Percentiles rank a stretch among this genome's conserved stretches.
These are phyloP conservation scores for Aselliscus stoliczkanus DNA, from an alignment of 2,797 vertebrate species.

Conservation along the genomic window DNA sequence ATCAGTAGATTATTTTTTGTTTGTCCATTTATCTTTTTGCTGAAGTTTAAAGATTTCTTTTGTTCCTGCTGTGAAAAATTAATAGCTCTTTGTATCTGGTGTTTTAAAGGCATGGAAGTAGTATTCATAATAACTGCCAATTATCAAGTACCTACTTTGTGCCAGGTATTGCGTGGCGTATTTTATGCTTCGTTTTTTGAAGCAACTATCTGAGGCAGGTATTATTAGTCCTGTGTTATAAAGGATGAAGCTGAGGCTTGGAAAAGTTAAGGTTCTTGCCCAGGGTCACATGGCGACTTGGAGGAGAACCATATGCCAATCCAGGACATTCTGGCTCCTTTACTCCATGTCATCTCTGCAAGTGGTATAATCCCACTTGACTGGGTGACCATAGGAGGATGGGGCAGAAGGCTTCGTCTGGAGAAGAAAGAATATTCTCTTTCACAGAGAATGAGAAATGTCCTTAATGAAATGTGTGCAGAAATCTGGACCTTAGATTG, in stretches of 20 bases:
- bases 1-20: not conserved
- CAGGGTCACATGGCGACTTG: not conserved
- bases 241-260: not conserved
- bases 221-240: not conserved
- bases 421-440: not conserved
- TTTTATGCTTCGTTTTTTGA: not conserved
- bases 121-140: not conserved
- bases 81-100: not conserved
- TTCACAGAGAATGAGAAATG: not conserved
- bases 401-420: not conserved
- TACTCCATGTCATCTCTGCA: not conserved
- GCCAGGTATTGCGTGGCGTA: not conserved
- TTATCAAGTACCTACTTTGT: not conserved
- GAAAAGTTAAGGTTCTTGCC: not conserved
- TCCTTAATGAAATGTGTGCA: not conserved
- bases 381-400: not conserved
- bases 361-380: not conserved
- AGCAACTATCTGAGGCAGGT: not conserved
- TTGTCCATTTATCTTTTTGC: not conserved
- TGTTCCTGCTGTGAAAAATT: not conserved
- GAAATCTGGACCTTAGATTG: not conserved
- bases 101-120: not conserved
- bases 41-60: conserved; percentile 6
- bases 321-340: not conserved
- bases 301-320: not conserved